Percentiles rank a stretch among this genome's conserved stretches.
These are phyloP conservation scores for Drosophila nr. perissopoda DNA, from an alignment of 2,888 invertebrate genomes.

Conservation along the genomic window DNA sequence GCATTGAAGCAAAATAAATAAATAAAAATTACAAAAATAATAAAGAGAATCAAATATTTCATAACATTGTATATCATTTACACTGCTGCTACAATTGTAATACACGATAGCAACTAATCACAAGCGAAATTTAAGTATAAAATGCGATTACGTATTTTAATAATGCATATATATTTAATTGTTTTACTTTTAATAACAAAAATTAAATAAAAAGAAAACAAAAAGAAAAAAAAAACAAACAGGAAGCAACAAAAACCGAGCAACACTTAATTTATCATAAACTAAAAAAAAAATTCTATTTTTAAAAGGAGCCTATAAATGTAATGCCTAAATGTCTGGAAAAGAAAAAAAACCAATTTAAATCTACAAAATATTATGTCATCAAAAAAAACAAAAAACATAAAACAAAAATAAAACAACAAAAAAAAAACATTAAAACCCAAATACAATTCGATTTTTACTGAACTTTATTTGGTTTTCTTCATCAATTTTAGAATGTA, in stretches of 20 bases:
- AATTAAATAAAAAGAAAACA: constrained; percentile 8
- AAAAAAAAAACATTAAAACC: constrained; percentile 63
- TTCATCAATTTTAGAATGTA: background rate
- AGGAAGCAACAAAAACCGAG: constrained; percentile 37
- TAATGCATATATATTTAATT: constrained; percentile 57
- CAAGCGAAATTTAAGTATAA: constrained; percentile 59
- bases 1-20: constrained; percentile 56
- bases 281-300: constrained; percentile 57
- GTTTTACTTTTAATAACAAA: constrained; percentile 67
- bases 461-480: constrained; percentile 2
- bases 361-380: constrained; percentile 59
- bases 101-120: constrained; percentile 56
- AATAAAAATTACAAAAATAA: constrained; percentile 1
- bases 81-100: constrained; percentile 64
- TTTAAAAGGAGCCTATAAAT: constrained; percentile 75
- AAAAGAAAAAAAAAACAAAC: constrained; percentile 6
- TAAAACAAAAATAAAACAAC: constrained; percentile 49
- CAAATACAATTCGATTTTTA: constrained; percentile 25
- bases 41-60: constrained; percentile 25
- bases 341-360: constrained; percentile 50
- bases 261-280: constrained; percentile 72
- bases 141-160: constrained; percentile 55
- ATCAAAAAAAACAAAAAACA: constrained; percentile 40
- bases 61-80: constrained; percentile 76
- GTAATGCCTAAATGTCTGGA: constrained; percentile 70